Evolutionary conservation across 2,113 vertebrate species (phyloP), one percentile per base, ranked within the genome.

Genomic region (Podiceps cristatus): DNA sequence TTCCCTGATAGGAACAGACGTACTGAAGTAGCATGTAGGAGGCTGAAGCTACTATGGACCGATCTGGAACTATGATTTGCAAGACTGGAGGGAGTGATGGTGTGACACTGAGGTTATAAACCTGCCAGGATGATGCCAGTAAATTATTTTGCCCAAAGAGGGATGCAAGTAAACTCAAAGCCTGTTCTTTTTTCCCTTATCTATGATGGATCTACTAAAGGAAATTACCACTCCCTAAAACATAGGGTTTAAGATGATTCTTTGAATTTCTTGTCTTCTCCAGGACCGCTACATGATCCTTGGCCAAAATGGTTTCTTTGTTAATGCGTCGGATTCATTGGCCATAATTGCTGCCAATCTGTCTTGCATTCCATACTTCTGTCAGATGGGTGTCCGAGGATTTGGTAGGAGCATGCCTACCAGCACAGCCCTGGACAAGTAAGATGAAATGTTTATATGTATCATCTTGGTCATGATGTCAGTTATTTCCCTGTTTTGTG

Each of bases 241-340:
- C n/a, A 18, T 15, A 42, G 27, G 28, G 52, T 93, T 74, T 80
- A 84, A 91, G 78, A 64, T 73, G 11, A 22, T 85, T 53, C 58
- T 79, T 87, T 55, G 23, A 79, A 56, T 90, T 97, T 94, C 50
- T 94, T 94, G 93, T 97, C 76, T 94, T 94, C 93, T 72, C 31
- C 96, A 99, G 99, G 99, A 99, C 97, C 99, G 99, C 24, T 99
- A 99, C 81, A 99, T 99, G 99, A 99, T 99, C 96, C 98, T 99
- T 18, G 99, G 99, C 93, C 99, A 99, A 95, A 99, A 99, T 31
- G 99, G 99, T 88, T 99, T 99, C 97, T 99, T 99, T 79, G 99
- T 99, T 94, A 99, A 99, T 49, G 99, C 99, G 1, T 99, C 99
- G 0, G 99, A 99, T 98, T 99, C 99, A 0, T 75, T 99, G 98